Evolutionary conservation across 2,113 vertebrate genomes (phyloP).

Genomic region (Phaethon lepturus): DNA sequence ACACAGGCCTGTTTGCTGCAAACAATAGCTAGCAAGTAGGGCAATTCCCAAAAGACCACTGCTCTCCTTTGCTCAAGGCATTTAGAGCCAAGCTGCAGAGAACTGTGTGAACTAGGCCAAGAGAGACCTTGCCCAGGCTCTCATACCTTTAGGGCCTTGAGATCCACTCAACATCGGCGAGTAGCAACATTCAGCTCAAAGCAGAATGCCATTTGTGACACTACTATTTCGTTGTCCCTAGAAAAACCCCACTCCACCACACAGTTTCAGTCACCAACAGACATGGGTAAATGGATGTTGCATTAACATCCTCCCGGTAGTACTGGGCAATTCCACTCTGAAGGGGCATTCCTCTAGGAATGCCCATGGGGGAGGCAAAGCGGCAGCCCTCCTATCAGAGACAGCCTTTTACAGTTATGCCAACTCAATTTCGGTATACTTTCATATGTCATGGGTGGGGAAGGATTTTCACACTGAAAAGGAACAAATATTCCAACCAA

Average conservation of each 20-base stretch:
- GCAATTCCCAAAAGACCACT: not conserved
- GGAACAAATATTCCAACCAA: not conserved
- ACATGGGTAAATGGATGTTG: not conserved
- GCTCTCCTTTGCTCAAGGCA: not conserved
- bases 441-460: not conserved
- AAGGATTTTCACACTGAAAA: not conserved
- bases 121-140: not conserved
- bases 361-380: not conserved
- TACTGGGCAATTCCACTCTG: constrained; percentile 5
- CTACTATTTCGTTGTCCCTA: not conserved
- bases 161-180: not conserved
- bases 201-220: not conserved
- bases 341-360: constrained; percentile 45
- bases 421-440: not conserved
- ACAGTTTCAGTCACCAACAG: not conserved
- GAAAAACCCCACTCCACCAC: not conserved
- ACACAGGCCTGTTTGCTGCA: not conserved
- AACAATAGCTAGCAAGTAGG: not conserved
- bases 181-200: not conserved
- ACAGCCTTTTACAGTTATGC: not conserved
- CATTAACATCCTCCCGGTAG: not conserved
- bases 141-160: not conserved
- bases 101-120: not conserved
- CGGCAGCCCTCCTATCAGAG: not conserved
- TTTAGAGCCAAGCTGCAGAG: not conserved